Evolutionary conservation across 1,140 invertebrate genomes (phyloP).

Genomic region (Dolichoris vasculosae): DNA sequence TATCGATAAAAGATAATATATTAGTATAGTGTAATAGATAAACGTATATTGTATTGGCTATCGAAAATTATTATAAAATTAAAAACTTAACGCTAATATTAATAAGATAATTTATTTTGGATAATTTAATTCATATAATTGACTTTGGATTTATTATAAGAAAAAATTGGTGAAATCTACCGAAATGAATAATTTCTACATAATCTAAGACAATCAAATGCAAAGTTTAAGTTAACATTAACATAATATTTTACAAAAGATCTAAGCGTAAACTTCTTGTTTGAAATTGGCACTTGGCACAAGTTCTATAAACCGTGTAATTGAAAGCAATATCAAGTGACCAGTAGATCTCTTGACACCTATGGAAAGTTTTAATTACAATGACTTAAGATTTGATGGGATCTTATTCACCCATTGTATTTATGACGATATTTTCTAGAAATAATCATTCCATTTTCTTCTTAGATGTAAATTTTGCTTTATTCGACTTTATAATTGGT

Average conservation of each 20-base stretch:
- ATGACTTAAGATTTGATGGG: too few species aligned
- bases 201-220: neutral
- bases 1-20: too few species aligned
- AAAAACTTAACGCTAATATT: too few species aligned
- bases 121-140: neutral
- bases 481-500: neutral
- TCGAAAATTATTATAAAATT: too few species aligned
- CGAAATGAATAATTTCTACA: neutral
- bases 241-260: neutral
- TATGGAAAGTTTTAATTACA: too few species aligned
- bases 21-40: too few species aligned
- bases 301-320: neutral
- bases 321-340: neutral
- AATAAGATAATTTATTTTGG: neutral
- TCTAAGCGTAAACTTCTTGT: neutral
- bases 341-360: neutral
- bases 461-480: neutral
- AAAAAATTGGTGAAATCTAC: neutral
- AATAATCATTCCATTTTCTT: too few species aligned
- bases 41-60: too few species aligned
- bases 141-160: neutral
- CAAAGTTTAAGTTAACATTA: neutral
- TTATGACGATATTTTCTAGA: too few species aligned
- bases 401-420: too few species aligned
- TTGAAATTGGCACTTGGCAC: neutral